A percentile compares a stretch with the other conserved stretches of the same genome.
These are phyloP conservation scores for Aythya fuligula DNA, from an alignment of 2,797 vertebrate genomes.

Conservation along the genomic window DNA sequence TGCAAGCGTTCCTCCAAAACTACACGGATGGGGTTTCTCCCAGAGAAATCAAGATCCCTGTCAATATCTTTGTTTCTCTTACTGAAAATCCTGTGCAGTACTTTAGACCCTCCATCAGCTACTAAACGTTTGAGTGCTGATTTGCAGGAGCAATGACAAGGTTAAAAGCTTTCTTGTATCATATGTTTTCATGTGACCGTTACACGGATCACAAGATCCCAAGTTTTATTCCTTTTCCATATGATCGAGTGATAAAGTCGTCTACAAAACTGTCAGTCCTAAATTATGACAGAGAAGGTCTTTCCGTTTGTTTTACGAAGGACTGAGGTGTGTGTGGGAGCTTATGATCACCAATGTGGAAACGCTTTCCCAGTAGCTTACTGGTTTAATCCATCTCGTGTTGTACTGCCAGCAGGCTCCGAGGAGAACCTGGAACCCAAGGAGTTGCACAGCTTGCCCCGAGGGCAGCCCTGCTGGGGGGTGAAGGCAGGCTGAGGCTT, in stretches of 20 bases:
- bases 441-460: slow-evolving; percentile 8
- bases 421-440: neutral
- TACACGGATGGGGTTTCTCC: neutral
- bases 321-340: neutral
- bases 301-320: neutral
- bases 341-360: neutral
- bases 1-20: neutral
- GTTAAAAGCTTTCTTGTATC: neutral
- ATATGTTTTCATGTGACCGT: neutral
- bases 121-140: neutral
- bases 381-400: slow-evolving; percentile 1
- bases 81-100: neutral
- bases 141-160: neutral
- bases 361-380: neutral
- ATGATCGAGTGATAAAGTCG: neutral
- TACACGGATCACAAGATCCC: neutral
- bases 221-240: neutral
- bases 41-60: neutral
- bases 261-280: no score
- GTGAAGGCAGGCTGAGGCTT: slow-evolving; percentile 3
- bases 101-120: neutral
- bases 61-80: neutral
- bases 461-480: neutral
- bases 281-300: neutral
- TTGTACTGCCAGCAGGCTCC: neutral